Percentiles rank a stretch among this genome's conserved stretches.
phyloP scores from a whole-genome alignment of 2,113 vertebrate genomes.

The Pithys albifrons region DNA sequence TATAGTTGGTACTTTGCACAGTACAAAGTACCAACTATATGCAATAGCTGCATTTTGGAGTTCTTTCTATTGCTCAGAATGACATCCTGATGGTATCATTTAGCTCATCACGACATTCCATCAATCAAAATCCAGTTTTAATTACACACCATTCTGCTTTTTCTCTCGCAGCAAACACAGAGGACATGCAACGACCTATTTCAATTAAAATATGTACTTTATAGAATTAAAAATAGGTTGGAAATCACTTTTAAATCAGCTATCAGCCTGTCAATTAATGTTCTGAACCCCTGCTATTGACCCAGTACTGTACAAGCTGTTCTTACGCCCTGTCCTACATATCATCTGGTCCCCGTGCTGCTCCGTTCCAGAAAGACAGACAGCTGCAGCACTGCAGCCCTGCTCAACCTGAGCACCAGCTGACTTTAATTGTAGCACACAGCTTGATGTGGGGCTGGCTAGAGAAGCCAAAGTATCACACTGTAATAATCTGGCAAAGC shows the following conservation, averaged over 20 bases:
- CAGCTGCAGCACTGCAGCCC: conserved; percentile 83
- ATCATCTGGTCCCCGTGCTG: conserved; percentile 78
- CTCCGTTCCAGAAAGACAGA: conserved; percentile 79
- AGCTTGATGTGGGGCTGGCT: conserved; percentile 83
- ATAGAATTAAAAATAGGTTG: conserved; percentile 48
- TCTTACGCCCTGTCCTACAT: conserved; percentile 75
- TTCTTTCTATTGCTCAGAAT: background rate
- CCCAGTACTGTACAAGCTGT: conserved; percentile 76
- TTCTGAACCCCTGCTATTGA: conserved; percentile 72
- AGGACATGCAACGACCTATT: background rate
- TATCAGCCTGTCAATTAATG: conserved; percentile 75
- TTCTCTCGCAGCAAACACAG: background rate
- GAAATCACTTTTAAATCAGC: conserved; percentile 66
- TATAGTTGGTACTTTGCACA: background rate
- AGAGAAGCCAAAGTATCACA: conserved; percentile 80
- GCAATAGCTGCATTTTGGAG: background rate
- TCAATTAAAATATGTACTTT: conserved; percentile 41
- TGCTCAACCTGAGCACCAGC: conserved; percentile 84
- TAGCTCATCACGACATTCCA: conserved; percentile 10
- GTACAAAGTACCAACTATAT: background rate
- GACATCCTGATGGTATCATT: conserved; percentile 5
- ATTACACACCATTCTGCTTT: background rate
- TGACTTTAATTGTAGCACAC: conserved; percentile 87
- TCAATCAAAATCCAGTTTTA: conserved; percentile 58
- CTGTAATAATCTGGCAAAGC: conserved; percentile 82